phyloP scores from a whole-genome alignment of 1,140 invertebrate species.

The Acyrthosiphon pisum region DNA sequence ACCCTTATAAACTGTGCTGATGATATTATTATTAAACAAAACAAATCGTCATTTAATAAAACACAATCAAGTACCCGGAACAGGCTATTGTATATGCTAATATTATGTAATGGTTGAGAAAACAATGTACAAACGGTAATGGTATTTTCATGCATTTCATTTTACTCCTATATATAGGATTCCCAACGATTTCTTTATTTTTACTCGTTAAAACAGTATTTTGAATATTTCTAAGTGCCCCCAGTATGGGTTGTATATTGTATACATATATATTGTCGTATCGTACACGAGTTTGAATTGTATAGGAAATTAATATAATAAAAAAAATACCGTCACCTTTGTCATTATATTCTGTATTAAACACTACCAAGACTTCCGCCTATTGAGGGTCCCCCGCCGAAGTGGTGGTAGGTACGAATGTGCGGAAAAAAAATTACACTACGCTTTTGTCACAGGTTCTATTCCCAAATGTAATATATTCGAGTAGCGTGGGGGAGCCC shows the following conservation, averaged over 20 bases:
- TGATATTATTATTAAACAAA: background rate
- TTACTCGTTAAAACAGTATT: background rate
- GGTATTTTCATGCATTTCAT: background rate
- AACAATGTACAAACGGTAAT: conserved; percentile 27
- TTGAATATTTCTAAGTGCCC: background rate
- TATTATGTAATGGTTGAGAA: background rate
- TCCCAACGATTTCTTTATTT: background rate
- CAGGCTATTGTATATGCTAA: background rate
- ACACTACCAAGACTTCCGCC: conserved; percentile 30
- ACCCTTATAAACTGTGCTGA: background rate
- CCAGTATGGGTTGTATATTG: background rate
- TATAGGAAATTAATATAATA: background rate
- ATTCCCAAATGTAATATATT: conserved; percentile 21
- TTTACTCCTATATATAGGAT: background rate
- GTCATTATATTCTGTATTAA: background rate
- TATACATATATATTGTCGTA: background rate
- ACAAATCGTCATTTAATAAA: conserved; percentile 32
- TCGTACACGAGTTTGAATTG: background rate
- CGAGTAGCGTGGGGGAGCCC: background rate
- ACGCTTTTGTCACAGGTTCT: conserved; percentile 9
- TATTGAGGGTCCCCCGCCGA: background rate
- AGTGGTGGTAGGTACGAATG: background rate
- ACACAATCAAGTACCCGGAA: conserved; percentile 5
- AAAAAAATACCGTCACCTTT: conserved; percentile 29
- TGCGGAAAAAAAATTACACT: background rate